phyloP scores from a whole-genome alignment of 2,797 vertebrate genomes.

The Halcyon chelicuti region DNA sequence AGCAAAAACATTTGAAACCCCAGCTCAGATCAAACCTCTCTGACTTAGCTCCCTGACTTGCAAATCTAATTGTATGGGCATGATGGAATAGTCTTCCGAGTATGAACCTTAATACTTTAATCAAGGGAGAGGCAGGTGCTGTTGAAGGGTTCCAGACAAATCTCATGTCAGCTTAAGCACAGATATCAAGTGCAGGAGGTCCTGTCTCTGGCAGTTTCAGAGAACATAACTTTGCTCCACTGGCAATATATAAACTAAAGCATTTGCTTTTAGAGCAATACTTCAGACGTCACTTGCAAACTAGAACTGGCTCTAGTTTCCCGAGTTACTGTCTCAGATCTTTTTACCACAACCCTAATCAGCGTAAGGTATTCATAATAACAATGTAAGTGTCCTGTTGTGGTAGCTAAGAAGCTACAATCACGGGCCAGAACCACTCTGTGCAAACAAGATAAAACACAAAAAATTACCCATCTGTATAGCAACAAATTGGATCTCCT shows the following conservation, averaged over 20 bases:
- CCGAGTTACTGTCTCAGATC: neutral
- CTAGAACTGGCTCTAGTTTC: neutral
- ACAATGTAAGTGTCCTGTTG: rapidly evolving
- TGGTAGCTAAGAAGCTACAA: neutral
- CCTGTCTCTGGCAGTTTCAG: neutral
- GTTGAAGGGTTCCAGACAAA: neutral
- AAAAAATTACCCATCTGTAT: neutral
- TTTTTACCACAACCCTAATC: neutral
- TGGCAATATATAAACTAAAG: neutral
- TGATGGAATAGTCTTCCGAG: neutral
- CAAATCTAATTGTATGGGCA: neutral
- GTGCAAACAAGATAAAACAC: neutral
- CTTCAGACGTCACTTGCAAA: neutral
- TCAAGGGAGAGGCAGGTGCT: neutral
- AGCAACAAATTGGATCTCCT: neutral
- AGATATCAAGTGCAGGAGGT: neutral
- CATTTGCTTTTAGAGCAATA: neutral
- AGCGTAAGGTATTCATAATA: neutral
- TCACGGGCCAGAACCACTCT: neutral
- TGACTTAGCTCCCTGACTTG: neutral
- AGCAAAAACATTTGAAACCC: neutral
- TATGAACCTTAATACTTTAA: neutral
- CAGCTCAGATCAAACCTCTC: neutral
- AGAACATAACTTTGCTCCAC: neutral
- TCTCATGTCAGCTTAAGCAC: neutral